These are phyloP conservation scores for Mactra quadrangularis DNA, from an alignment of 1,140 invertebrate genomes.

Conservation along the genomic window DNA sequence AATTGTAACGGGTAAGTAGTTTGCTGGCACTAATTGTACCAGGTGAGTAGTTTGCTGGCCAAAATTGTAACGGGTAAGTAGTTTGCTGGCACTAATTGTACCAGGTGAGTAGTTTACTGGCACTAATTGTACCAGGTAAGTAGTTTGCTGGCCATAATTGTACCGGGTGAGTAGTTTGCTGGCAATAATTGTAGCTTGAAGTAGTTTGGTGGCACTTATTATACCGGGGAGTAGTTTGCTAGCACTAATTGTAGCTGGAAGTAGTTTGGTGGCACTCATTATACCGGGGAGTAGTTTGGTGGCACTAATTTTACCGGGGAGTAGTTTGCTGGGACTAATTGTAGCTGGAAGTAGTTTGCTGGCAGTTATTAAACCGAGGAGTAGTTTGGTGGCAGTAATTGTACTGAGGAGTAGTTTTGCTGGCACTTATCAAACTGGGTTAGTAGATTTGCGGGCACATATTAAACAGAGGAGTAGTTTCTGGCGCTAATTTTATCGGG, in stretches of 20 bases:
- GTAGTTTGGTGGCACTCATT: too few relatives aligned
- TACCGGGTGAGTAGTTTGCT: too few relatives aligned
- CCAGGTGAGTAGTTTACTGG: neutral
- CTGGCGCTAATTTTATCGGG: too few relatives aligned
- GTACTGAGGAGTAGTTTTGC: neutral
- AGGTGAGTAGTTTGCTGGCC: neutral
- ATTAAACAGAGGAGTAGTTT: neutral
- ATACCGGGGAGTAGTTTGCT: too few relatives aligned
- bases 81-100: neutral
- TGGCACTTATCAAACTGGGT: neutral
- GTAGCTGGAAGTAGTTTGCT: too few relatives aligned
- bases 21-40: neutral
- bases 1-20: neutral
- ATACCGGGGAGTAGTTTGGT: too few relatives aligned
- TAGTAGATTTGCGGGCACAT: neutral
- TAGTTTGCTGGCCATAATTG: too few relatives aligned
- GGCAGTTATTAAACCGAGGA: neutral
- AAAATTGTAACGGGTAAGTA: neutral
- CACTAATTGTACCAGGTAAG: neutral
- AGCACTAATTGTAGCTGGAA: too few relatives aligned
- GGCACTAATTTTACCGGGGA: too few relatives aligned
- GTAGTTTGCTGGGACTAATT: too few relatives aligned
- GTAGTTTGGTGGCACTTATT: too few relatives aligned
- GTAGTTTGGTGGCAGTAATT: neutral
- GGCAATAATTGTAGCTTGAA: too few relatives aligned